phyloP scores from a whole-genome alignment of 2,113 vertebrate genomes.

The Tricholaema leucomelas region DNA sequence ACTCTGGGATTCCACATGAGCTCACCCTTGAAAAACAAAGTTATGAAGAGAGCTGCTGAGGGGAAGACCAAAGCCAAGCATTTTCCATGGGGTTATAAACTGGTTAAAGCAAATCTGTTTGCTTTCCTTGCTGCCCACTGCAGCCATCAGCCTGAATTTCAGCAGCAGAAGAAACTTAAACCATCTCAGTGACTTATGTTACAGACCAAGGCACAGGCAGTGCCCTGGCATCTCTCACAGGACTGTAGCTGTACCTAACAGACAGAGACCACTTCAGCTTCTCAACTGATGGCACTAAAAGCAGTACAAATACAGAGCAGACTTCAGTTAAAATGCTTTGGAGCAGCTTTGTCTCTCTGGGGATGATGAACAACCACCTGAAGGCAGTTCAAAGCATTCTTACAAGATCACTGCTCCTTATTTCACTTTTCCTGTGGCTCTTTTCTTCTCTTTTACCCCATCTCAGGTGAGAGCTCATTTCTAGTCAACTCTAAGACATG shows the following conservation, averaged over 20 bases:
- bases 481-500: neutral
- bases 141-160: neutral
- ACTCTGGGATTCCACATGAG: neutral
- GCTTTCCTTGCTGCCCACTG: neutral
- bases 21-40: neutral
- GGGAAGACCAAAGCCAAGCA: accelerated
- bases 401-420: neutral
- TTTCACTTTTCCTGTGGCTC: neutral
- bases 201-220: neutral
- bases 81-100: neutral
- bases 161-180: neutral
- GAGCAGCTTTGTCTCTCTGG: neutral
- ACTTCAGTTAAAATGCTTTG: neutral
- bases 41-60: neutral
- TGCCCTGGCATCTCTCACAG: accelerated
- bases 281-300: neutral
- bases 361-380: neutral
- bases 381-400: neutral
- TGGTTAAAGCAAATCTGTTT: neutral
- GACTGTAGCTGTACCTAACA: accelerated
- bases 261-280: accelerated
- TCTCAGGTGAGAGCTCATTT: neutral
- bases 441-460: neutral
- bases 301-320: neutral
- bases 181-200: neutral